These are phyloP conservation scores for Pelvicachromis taeniatus DNA, from an alignment of 2,113 vertebrate genomes.

Conservation along the genomic window DNA sequence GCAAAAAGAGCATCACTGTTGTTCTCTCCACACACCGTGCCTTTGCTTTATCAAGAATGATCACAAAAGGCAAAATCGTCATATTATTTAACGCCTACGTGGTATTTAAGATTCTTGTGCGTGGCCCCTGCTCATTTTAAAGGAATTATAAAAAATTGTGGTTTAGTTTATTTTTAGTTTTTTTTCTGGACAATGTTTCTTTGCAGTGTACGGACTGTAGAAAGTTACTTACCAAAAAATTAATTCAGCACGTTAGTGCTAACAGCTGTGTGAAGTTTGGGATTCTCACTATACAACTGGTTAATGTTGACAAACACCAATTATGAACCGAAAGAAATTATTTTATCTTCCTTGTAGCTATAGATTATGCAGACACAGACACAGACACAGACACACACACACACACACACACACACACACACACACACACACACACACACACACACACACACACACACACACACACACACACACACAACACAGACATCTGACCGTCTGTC, in stretches of 20 bases:
- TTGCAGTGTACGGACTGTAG: neutral
- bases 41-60: neutral
- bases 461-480: neutral
- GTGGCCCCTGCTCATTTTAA: neutral
- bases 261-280: neutral
- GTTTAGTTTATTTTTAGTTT: neutral
- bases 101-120: neutral
- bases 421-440: neutral
- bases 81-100: neutral
- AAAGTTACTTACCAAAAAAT: neutral
- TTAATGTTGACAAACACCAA: neutral
- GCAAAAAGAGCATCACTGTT: neutral
- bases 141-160: neutral
- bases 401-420: neutral
- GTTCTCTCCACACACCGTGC: rapidly evolving
- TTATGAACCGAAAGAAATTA: neutral
- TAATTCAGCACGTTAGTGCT: rapidly evolving
- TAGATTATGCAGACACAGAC: neutral
- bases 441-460: neutral
- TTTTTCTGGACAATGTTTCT: neutral
- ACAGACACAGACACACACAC: neutral
- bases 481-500: neutral
- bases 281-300: neutral
- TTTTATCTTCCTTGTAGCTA: neutral
- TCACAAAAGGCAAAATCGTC: neutral